A percentile compares a stretch with the other conserved stretches of the same genome.
Evolutionary conservation across 2,888 invertebrate species (phyloP).

Genomic region (Leucozona laternaria): DNA sequence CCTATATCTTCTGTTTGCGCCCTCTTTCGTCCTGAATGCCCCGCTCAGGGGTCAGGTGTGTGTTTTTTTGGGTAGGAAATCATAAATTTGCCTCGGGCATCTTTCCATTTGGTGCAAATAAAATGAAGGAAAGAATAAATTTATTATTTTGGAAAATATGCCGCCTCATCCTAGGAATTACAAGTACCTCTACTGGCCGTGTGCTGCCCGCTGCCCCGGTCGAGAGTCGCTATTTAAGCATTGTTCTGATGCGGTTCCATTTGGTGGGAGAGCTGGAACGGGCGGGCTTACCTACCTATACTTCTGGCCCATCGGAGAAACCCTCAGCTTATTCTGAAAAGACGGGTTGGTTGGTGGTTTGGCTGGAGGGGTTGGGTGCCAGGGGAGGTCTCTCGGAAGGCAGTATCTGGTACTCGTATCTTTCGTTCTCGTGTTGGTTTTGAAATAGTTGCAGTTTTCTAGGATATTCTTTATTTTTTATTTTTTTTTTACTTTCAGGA

Average conservation of each 20-base stretch:
- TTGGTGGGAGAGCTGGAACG: background rate
- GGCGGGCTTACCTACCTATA: background rate
- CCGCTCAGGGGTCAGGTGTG: constrained; percentile 62
- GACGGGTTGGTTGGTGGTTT: constrained; percentile 7
- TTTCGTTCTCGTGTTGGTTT: constrained; percentile 67
- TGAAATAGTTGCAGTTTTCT: constrained; percentile 75
- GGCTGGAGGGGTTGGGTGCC: background rate
- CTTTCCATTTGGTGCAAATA: constrained; percentile 70
- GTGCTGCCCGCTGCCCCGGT: constrained; percentile 14
- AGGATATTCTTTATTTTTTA: constrained; percentile 30
- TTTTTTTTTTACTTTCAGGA: constrained; percentile 55
- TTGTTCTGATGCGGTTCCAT: constrained; percentile 46
- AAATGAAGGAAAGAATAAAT: constrained; percentile 70
- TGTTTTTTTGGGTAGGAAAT: constrained; percentile 44
- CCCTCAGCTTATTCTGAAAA: constrained; percentile 44
- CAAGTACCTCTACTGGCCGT: constrained; percentile 48
- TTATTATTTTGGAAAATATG: constrained; percentile 74
- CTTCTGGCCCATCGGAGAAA: constrained; percentile 21
- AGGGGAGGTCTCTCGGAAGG: constrained; percentile 28
- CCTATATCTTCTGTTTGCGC: constrained; percentile 37
- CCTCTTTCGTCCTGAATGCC: background rate
- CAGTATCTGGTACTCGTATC: constrained; percentile 58
- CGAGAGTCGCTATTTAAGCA: constrained; percentile 45
- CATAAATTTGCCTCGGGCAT: constrained; percentile 67
- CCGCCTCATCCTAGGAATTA: constrained; percentile 67